Percentiles rank a stretch among this genome's conserved stretches.
Evolutionary conservation across 2,888 invertebrate genomes (phyloP).

Genomic region (Gymnoscelis rufifasciata): DNA sequence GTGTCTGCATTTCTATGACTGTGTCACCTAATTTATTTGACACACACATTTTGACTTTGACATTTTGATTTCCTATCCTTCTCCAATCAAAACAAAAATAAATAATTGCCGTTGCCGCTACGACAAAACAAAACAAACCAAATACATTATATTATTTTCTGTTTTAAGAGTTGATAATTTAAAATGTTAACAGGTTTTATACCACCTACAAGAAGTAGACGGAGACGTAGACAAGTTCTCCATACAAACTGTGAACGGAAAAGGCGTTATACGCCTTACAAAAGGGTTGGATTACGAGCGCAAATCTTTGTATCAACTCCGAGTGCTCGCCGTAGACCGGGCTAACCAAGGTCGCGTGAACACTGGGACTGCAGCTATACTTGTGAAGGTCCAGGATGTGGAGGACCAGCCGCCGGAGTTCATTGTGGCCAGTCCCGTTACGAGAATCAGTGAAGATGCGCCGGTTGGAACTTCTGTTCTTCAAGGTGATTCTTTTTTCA

Average conservation of each 20-base stretch:
- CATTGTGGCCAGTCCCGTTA: conserved; percentile 91
- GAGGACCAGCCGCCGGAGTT: conserved; percentile 96
- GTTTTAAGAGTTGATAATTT: not conserved
- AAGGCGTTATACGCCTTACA: conserved; percentile 88
- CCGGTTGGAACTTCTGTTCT: conserved; percentile 89
- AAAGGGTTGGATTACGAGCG: conserved; percentile 90
- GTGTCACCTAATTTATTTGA: too few relatives aligned
- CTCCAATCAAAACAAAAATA: too few relatives aligned
- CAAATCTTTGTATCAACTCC: conserved; percentile 91
- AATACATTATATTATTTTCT: conserved; percentile 7
- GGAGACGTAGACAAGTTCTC: conserved; percentile 87
- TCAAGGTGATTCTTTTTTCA: conserved; percentile 78
- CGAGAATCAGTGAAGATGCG: conserved; percentile 91
- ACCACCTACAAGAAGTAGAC: conserved; percentile 89
- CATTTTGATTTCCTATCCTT: too few relatives aligned
- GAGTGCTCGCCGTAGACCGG: conserved; percentile 89
- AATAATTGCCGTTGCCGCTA: too few relatives aligned
- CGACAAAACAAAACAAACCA: conserved; percentile 1
- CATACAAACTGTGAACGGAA: conserved; percentile 90
- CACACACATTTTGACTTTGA: too few relatives aligned
- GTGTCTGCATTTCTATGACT: too few relatives aligned
- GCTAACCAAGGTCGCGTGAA: conserved; percentile 90
- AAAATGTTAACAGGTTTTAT: conserved; percentile 81
- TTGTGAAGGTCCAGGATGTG: conserved; percentile 90
- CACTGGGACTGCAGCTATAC: conserved; percentile 92